Conservation (phyloP, 2,797 vertebrate genomes). For the Valencia hispanica region DNA sequence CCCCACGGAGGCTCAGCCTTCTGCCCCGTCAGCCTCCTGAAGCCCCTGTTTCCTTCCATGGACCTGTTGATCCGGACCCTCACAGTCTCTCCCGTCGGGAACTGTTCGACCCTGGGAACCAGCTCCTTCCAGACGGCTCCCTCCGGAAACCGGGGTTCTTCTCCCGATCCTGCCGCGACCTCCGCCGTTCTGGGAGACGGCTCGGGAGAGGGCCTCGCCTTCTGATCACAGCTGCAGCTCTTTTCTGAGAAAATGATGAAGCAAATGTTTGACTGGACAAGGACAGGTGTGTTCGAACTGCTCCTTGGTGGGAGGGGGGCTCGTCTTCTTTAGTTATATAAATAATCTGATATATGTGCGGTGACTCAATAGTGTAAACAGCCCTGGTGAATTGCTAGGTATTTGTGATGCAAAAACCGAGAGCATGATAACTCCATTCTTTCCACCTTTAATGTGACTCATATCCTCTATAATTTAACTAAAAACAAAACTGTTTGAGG, state of each 20-base stretch:
- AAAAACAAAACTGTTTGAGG: background rate
- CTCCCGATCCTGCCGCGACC: slow-evolving; percentile 46
- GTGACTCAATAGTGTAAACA: background rate
- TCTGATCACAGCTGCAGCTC: slow-evolving; percentile 40
- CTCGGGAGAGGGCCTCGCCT: slow-evolving; percentile 44
- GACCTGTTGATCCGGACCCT: slow-evolving; percentile 86
- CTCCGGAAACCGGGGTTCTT: slow-evolving; percentile 35
- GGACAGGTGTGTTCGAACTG: slow-evolving; percentile 18
- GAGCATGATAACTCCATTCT: background rate
- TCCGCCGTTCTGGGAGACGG: slow-evolving; percentile 52
- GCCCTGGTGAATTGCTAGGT: background rate
- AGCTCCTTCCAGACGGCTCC: slow-evolving; percentile 51
- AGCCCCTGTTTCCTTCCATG: slow-evolving; percentile 85
- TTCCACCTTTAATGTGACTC: background rate
- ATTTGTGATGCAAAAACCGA: background rate
- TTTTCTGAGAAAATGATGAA: slow-evolving; percentile 30
- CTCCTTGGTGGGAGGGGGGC: slow-evolving; percentile 30
- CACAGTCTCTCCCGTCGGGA: slow-evolving; percentile 61
- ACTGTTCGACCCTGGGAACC: slow-evolving; percentile 49
- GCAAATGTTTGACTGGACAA: slow-evolving; percentile 25
- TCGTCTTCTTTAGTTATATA: slow-evolving; percentile 29
- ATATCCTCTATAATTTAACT: too few species aligned
- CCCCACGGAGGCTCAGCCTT: slow-evolving; percentile 89
- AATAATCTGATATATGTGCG: background rate
- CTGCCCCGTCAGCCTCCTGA: slow-evolving; percentile 88